phyloP scores from a whole-genome alignment of 2,888 invertebrate species.

The Cloeon dipterum region DNA sequence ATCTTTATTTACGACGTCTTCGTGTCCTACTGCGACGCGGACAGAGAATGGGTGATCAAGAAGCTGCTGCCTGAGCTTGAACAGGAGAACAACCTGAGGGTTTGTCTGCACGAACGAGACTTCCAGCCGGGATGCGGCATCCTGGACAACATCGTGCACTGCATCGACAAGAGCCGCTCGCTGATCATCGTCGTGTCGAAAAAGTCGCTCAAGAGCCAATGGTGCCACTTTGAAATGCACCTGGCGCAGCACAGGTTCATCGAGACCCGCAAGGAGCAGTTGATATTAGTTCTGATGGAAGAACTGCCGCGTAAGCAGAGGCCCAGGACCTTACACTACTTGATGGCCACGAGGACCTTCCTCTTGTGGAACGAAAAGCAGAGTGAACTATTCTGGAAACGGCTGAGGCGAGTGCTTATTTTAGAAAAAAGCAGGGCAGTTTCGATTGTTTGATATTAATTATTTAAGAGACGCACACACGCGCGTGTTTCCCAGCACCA shows the following conservation, averaged over 20 bases:
- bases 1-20: conserved; percentile 35
- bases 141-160: conserved; percentile 41
- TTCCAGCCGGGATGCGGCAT: conserved; percentile 45
- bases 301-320: conserved; percentile 32
- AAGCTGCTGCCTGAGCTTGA: conserved; percentile 37
- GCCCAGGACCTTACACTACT: conserved; percentile 35
- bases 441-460: no score
- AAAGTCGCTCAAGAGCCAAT: conserved; percentile 37
- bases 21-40: conserved; percentile 40
- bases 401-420: conserved; percentile 19
- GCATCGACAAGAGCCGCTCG: conserved; percentile 38
- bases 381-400: conserved; percentile 22
- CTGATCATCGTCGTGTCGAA: conserved; percentile 38
- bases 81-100: conserved; percentile 26
- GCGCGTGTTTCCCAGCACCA: no score
- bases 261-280: conserved; percentile 26
- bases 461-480: no score
- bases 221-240: conserved; percentile 52
- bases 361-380: conserved; percentile 28
- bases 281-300: conserved; percentile 38
- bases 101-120: conserved; percentile 46
- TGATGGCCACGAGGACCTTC: conserved; percentile 45
- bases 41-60: conserved; percentile 36
- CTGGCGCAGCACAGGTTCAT: conserved; percentile 31
- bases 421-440: no score